Evolutionary conservation across 2,113 vertebrate genomes (phyloP), one percentile per base, ranked within the genome.

Genomic region (Bubo blakistoni): DNA sequence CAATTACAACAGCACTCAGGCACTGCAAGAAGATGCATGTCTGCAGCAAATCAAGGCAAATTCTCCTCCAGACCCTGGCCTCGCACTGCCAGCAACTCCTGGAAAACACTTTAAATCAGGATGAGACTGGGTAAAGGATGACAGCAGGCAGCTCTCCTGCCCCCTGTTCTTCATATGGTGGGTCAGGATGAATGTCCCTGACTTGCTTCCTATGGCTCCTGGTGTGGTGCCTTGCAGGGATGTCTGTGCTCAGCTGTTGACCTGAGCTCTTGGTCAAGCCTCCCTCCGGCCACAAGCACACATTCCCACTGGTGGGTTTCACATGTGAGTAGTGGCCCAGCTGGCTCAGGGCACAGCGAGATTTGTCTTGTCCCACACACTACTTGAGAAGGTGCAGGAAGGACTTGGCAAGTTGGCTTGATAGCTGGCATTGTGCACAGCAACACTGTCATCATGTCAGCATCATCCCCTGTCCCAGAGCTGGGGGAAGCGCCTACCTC

Each of bases 41-140:
- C 88, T 95, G 84, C 67, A 63, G 91, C 78, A 90, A 94, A 93
- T 82, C 57, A 85, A 77, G 36, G 63, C 27, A 51, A 86, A 25
- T 81, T 85, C 88, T 82, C 46, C 51, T 55, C 88, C 52, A 74
- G 85, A n/a, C 54, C 69, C 87, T 36, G 10, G 57, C 42, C 10
- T 1, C 76, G 44, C 18, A 46, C 47, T 83, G 57, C 22, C 29
- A 94, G 40, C 40, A 92, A 9, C 61, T 92, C 88, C 74, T 91
- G 70, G 47, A 59, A 92, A 90, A 69, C 0, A 0, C 66, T 52
- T 71, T 70, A 82, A 81, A 94, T 81, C 51, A 55, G 25, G 77
- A 59, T 7, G 15, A 62, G 66, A 72, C 7, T n/a, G 79, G 27
- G 67, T 44, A 51, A 65, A 90, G 36, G 21, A 62, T 71, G 51